These are phyloP conservation scores for Ceraclea dissimilis DNA, from an alignment of 2,888 invertebrate genomes.

Conservation along the genomic window DNA sequence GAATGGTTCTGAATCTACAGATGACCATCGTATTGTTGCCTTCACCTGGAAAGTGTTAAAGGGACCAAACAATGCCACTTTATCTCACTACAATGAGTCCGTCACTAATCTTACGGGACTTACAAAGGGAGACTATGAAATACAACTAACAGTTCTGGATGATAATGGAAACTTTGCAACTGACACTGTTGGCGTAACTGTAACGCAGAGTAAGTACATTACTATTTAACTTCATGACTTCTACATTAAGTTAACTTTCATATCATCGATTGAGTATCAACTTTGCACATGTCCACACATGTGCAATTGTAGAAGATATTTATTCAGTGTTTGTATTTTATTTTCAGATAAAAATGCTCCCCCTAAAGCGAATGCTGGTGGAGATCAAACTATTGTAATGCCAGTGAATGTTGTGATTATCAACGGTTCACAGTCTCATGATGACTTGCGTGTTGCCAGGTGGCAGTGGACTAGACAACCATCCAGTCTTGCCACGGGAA, in stretches of 20 bases:
- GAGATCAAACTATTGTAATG: conserved; percentile 68
- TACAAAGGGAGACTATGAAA: conserved; percentile 77
- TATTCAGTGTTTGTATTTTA: no score
- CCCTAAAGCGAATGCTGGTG: conserved; percentile 84
- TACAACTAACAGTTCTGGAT: conserved; percentile 75
- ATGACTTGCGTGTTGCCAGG: conserved; percentile 77
- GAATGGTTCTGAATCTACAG: conserved; percentile 73
- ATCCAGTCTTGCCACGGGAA: conserved; percentile 74
- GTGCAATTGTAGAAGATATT: no score
- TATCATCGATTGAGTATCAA: neutral
- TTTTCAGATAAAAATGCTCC: conserved; percentile 75
- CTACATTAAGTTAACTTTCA: neutral
- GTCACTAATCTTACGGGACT: conserved; percentile 71
- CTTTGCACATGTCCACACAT: neutral
- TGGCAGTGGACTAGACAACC: conserved; percentile 79
- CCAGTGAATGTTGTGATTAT: conserved; percentile 70
- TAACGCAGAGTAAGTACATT: conserved; percentile 70
- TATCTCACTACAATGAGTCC: conserved; percentile 51
- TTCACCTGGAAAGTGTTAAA: conserved; percentile 80
- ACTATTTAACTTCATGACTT: neutral
- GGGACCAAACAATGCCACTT: conserved; percentile 55
- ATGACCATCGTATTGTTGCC: conserved; percentile 74
- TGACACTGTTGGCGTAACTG: conserved; percentile 65
- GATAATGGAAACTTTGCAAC: conserved; percentile 75
- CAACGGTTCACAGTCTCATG: conserved; percentile 78